phyloP scores from a whole-genome alignment of 2,888 invertebrate species.

The Dendrolimus pini region DNA sequence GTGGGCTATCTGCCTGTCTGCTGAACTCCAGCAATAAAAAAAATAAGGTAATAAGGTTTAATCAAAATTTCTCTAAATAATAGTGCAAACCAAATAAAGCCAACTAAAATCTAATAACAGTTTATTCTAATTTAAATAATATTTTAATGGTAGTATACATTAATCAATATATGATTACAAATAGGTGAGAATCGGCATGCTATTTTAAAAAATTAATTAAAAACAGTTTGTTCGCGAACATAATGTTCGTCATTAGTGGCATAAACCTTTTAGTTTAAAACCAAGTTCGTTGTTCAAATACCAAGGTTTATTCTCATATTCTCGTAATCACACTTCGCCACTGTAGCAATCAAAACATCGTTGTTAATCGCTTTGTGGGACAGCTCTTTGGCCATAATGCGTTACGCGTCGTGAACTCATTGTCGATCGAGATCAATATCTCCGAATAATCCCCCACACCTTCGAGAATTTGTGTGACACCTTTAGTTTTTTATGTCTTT shows the following conservation, averaged over 20 bases:
- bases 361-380: background rate
- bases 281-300: background rate
- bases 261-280: background rate
- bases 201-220: too few species aligned
- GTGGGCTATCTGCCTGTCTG: too few species aligned
- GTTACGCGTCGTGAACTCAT: slow-evolving; percentile 21
- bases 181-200: too few species aligned
- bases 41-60: too few species aligned
- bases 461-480: slow-evolving; percentile 4
- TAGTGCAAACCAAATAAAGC: too few species aligned
- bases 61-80: too few species aligned
- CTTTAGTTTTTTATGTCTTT: background rate
- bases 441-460: slow-evolving; percentile 38
- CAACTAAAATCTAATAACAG: too few species aligned
- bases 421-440: slow-evolving; percentile 51
- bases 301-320: slow-evolving; percentile 12
- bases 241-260: background rate
- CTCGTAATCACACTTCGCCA: slow-evolving; percentile 5
- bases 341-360: slow-evolving; percentile 2
- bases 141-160: too few species aligned
- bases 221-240: background rate
- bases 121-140: too few species aligned
- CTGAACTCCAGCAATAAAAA: too few species aligned
- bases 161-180: too few species aligned
- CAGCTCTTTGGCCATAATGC: background rate